Conservation (phyloP, 2,797 vertebrate genomes). For the Myiotriccus ornatus region DNA sequence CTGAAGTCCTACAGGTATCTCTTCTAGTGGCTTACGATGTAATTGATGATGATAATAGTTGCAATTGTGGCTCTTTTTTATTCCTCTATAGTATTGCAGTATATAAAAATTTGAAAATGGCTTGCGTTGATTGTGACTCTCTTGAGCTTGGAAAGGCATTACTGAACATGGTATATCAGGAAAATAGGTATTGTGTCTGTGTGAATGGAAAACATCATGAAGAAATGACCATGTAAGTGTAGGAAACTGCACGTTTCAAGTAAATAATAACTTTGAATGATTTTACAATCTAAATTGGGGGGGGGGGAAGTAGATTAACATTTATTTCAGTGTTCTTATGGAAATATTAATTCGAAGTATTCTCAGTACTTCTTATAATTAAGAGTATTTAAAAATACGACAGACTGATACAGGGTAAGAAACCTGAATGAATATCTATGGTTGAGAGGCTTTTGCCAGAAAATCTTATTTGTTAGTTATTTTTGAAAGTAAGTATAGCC, state of each 20-base stretch:
- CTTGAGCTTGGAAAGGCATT: neutral
- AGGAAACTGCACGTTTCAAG: neutral
- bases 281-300: neutral
- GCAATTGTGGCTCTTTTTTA: neutral
- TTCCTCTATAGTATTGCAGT: neutral
- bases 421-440: neutral
- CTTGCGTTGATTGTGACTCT: neutral
- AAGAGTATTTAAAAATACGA: neutral
- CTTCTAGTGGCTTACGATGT: neutral
- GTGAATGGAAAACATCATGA: neutral
- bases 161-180: neutral
- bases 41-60: neutral
- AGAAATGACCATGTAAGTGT: neutral
- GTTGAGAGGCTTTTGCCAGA: neutral
- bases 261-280: neutral
- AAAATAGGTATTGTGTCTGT: neutral
- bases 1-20: conserved; percentile 85
- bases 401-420: neutral
- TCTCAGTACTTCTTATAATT: neutral
- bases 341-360: neutral
- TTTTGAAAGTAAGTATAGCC: neutral
- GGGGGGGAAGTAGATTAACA: neutral
- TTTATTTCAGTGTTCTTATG: neutral
- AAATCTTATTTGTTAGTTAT: neutral
- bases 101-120: neutral